Conservation (phyloP, 2,113 vertebrate species). For the Vulpes vulpes region DNA sequence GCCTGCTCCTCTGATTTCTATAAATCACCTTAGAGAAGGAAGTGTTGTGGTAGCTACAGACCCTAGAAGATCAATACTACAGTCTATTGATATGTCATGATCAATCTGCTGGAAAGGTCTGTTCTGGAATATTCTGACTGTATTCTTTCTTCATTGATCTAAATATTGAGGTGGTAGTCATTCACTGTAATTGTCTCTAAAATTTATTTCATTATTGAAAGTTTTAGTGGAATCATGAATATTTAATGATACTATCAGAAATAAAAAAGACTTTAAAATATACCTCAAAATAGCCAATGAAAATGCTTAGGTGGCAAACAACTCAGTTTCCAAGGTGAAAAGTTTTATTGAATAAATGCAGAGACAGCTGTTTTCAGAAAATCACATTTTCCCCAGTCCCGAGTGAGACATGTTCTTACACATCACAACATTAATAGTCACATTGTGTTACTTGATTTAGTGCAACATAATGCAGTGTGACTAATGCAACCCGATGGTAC, state of each 20-base stretch:
- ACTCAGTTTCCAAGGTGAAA: conserved; percentile 75
- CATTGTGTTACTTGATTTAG: conserved; percentile 79
- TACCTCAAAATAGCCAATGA: conserved; percentile 56
- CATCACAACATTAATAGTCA: conserved; percentile 81
- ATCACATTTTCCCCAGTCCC: conserved; percentile 74
- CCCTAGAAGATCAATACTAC: neutral
- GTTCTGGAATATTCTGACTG: neutral
- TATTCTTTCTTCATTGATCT: conserved; percentile 18
- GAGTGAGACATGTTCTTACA: conserved; percentile 80
- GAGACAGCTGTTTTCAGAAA: conserved; percentile 80
- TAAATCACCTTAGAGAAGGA: neutral
- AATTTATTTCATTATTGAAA: conserved; percentile 62
- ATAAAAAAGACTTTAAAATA: conserved; percentile 68
- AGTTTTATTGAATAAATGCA: conserved; percentile 72
- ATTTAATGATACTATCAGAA: conserved; percentile 46
- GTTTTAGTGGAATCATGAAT: conserved; percentile 68
- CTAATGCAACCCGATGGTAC: conserved; percentile 74
- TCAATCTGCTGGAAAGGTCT: conserved; percentile 5
- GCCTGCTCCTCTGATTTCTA: neutral
- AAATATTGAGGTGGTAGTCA: neutral
- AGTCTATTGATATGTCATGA: neutral
- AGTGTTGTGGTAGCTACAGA: neutral
- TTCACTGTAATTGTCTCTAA: neutral
- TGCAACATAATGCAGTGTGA: conserved; percentile 80
- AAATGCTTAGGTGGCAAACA: conserved; percentile 73